A percentile compares a stretch with the other conserved stretches of the same genome.
Conservation (phyloP, 2,888 invertebrate species). For the Phlogophora meticulosa region DNA sequence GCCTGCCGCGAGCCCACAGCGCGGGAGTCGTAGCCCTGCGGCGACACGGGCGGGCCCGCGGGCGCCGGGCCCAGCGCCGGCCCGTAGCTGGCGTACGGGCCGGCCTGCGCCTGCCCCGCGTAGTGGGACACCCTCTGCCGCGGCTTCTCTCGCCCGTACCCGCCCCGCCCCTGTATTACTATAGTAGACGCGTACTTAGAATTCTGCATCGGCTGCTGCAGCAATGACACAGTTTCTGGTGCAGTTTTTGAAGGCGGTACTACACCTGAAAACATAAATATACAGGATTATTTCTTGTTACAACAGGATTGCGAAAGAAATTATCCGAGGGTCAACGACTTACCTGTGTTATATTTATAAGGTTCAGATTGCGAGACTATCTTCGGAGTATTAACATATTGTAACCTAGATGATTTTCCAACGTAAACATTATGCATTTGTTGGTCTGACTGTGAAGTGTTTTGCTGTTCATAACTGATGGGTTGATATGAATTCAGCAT, state of each 20-base stretch:
- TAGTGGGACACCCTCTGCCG: constrained; percentile 80
- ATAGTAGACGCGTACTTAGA: constrained; percentile 83
- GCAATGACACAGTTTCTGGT: constrained; percentile 87
- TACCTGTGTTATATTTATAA: constrained; percentile 83
- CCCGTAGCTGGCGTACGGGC: constrained; percentile 78
- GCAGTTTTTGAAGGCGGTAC: constrained; percentile 89
- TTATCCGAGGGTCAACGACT: constrained; percentile 30
- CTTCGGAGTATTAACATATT: constrained; percentile 81
- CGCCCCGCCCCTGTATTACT: constrained; percentile 81
- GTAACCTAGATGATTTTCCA: constrained; percentile 77
- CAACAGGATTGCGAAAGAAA: neutral
- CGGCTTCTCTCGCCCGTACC: constrained; percentile 82
- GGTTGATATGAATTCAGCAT: constrained; percentile 80
- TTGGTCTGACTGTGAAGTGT: constrained; percentile 69
- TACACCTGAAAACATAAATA: constrained; percentile 68
- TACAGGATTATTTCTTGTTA: neutral
- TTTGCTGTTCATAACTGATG: constrained; percentile 76
- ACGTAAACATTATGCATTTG: constrained; percentile 77
- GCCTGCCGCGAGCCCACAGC: constrained; percentile 67
- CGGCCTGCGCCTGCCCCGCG: constrained; percentile 64
- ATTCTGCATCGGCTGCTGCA: constrained; percentile 85
- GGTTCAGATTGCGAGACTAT: constrained; percentile 79
- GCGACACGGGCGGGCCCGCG: constrained; percentile 60
- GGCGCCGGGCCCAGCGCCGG: constrained; percentile 66
- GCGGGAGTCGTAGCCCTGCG: constrained; percentile 70